Percentiles rank a stretch among this genome's conserved stretches.
phyloP scores from a whole-genome alignment of 2,797 vertebrate species.

The Danionella dracula region DNA sequence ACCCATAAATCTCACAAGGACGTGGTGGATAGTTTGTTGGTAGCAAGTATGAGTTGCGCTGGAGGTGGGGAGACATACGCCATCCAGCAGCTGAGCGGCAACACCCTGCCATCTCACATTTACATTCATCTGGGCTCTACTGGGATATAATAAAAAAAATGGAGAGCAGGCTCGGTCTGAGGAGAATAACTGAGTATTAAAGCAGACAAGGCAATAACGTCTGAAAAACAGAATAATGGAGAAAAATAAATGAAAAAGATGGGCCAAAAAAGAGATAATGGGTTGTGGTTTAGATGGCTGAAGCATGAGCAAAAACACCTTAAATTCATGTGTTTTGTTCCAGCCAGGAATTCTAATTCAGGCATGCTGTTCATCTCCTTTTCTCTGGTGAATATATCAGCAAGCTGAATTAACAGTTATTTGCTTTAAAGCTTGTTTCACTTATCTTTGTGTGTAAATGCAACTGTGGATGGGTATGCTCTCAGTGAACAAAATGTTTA shows the following conservation, averaged over 20 bases:
- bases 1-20: background rate
- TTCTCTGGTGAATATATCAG: background rate
- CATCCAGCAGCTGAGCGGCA: background rate
- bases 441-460: no score
- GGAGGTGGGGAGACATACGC: background rate
- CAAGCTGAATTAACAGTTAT: background rate
- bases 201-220: conserved; percentile 10
- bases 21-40: background rate
- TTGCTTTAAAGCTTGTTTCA: no score
- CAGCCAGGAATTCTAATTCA: conserved; percentile 8
- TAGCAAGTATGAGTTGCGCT: background rate
- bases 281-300: background rate
- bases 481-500: no score
- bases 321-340: no score
- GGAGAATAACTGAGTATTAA: background rate
- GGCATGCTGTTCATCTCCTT: background rate
- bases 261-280: background rate
- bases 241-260: background rate
- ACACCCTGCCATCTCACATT: conserved; percentile 17
- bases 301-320: background rate
- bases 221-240: conserved; percentile 18
- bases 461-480: no score
- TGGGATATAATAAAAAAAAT: conserved; percentile 4
- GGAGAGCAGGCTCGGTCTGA: background rate
- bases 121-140: background rate